Percentiles rank a stretch among this genome's conserved stretches.
Evolutionary conservation across 2,888 invertebrate genomes (phyloP).

Genomic region (Epiblema foenella): DNA sequence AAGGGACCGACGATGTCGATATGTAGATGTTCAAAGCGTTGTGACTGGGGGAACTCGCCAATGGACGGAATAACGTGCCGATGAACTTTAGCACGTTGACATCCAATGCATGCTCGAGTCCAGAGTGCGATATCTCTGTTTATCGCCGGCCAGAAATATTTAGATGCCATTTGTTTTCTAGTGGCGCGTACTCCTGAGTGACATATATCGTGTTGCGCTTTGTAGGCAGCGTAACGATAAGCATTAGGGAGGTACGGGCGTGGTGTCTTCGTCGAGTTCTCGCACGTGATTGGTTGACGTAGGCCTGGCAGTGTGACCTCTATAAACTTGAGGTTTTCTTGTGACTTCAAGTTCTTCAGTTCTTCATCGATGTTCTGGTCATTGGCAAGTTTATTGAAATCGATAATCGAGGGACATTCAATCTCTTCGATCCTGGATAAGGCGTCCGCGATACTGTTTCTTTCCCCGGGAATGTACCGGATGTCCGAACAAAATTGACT

Average conservation of each 20-base stretch:
- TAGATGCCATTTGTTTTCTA: neutral
- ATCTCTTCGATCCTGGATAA: slow-evolving; percentile 47
- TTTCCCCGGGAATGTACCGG: slow-evolving; percentile 43
- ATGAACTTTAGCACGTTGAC: slow-evolving; percentile 12
- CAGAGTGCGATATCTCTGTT: slow-evolving; percentile 3
- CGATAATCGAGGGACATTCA: neutral
- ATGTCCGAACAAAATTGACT: slow-evolving; percentile 47
- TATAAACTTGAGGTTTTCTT: neutral
- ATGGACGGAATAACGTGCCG: slow-evolving; percentile 1
- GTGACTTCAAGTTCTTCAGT: neutral
- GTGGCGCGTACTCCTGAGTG: slow-evolving; percentile 1
- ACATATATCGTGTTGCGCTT: slow-evolving; percentile 10
- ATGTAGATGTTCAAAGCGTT: slow-evolving; percentile 32
- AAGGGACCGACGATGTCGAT: slow-evolving; percentile 53
- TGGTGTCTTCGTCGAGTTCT: neutral
- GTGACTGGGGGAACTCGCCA: neutral
- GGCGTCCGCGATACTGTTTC: slow-evolving; percentile 47
- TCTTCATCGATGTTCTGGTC: neutral
- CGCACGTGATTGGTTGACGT: slow-evolving; percentile 2
- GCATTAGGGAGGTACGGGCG: neutral
- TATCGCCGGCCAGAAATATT: slow-evolving; percentile 7
- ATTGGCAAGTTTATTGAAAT: neutral
- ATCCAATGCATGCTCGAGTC: slow-evolving; percentile 3
- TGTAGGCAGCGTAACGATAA: slow-evolving; percentile 3
- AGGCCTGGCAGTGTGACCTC: neutral